Percentiles rank a stretch among this genome's conserved stretches.
phyloP scores from a whole-genome alignment of 2,113 vertebrate genomes.

The Australoheros scitulus region DNA sequence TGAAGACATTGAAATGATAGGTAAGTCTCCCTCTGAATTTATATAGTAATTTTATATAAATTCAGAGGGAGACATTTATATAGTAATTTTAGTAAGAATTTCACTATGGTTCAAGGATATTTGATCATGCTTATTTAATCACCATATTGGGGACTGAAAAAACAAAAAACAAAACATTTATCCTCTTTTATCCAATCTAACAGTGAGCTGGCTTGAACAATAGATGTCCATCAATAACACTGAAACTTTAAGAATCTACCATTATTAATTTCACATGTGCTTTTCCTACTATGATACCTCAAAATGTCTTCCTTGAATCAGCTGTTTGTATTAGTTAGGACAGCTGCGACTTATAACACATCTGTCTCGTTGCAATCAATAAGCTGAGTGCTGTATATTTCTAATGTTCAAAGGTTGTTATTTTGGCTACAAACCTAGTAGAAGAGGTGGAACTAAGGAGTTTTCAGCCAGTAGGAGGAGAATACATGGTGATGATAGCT shows the following conservation, averaged over 20 bases:
- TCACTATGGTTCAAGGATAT: not conserved
- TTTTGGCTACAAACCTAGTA: not conserved
- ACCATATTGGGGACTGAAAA: no score
- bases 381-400: not conserved
- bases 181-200: no score
- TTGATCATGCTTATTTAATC: not conserved
- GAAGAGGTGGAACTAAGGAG: not conserved
- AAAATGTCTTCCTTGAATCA: not conserved
- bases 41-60: not conserved
- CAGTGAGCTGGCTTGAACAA: no score
- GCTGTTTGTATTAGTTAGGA: not conserved
- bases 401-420: not conserved
- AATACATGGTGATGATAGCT: no score
- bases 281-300: not conserved
- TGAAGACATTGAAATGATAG: not conserved
- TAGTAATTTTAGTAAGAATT: not conserved
- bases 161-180: no score
- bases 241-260: not conserved
- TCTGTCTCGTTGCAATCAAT: not conserved
- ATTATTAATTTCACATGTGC: not conserved
- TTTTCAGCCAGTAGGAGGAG: not conserved
- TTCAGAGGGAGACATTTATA: not conserved
- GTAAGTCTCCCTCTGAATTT: not conserved
- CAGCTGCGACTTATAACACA: not conserved
- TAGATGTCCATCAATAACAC: not conserved